Conservation (phyloP, 2,888 invertebrate genomes). For the Glyphotaelius pellucidus region DNA sequence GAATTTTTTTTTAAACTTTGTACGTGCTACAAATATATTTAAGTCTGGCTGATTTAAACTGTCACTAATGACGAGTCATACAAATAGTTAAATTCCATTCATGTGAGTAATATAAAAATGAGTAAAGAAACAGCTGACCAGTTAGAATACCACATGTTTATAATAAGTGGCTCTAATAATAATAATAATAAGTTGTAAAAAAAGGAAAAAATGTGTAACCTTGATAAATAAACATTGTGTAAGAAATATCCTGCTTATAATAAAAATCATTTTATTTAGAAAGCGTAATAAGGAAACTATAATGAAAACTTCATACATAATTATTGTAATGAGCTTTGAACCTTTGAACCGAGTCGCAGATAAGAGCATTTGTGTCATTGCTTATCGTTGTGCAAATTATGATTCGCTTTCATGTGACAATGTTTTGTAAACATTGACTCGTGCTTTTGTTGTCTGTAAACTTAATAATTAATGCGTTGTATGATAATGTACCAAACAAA, state of each 20-base stretch:
- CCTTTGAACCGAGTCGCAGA: slow-evolving; percentile 5
- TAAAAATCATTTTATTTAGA: background rate
- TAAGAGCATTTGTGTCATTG: slow-evolving; percentile 6
- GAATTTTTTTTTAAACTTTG: no score
- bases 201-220: no score
- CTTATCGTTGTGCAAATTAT: slow-evolving; percentile 7
- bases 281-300: background rate
- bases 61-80: background rate
- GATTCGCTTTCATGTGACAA: background rate
- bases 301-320: background rate
- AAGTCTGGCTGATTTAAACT: no score
- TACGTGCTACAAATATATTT: no score
- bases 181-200: background rate
- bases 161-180: background rate
- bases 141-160: background rate
- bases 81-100: background rate
- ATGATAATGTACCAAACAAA: background rate
- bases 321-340: background rate
- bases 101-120: background rate
- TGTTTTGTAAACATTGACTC: slow-evolving; percentile 14
- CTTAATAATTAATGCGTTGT: background rate
- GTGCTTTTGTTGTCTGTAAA: background rate
- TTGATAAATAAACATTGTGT: slow-evolving; percentile 32
- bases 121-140: background rate
- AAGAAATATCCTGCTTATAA: background rate